These are phyloP conservation scores for Albula glossodonta DNA, from an alignment of 2,113 vertebrate genomes.

Conservation along the genomic window DNA sequence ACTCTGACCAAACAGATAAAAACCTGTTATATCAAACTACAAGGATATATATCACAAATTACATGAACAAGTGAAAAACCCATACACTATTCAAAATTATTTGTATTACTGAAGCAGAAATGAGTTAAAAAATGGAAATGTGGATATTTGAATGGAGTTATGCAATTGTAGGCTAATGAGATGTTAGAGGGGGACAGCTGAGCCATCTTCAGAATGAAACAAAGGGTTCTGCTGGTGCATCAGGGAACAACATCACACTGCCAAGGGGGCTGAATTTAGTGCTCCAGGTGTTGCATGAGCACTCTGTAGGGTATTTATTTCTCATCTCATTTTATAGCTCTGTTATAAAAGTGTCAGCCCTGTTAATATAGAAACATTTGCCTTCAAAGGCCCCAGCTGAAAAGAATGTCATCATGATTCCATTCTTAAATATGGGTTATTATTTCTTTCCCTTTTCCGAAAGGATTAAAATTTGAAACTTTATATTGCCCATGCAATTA, in stretches of 20 bases:
- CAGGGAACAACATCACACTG: neutral
- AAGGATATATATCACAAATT: neutral
- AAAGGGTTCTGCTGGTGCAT: constrained; percentile 10
- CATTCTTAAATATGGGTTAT: neutral
- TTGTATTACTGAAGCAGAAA: neutral
- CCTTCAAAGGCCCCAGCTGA: neutral
- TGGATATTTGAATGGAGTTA: neutral
- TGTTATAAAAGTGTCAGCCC: constrained; percentile 16
- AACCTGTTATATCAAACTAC: neutral
- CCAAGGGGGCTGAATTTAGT: constrained; percentile 3
- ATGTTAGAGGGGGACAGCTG: neutral
- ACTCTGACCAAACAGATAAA: neutral
- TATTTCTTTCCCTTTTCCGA: too few relatives aligned
- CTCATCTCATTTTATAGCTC: constrained; percentile 36
- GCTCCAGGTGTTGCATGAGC: constrained; percentile 30
- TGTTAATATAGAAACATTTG: constrained; percentile 18
- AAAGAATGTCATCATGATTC: neutral
- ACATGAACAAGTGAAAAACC: neutral
- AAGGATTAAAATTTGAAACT: constrained; percentile 2
- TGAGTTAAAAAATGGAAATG: neutral
- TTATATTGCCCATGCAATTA: neutral
- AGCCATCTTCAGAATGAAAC: neutral
- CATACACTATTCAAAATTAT: neutral
- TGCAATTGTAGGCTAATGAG: neutral
- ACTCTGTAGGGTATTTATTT: constrained; percentile 27